Evolutionary conservation across 2,888 invertebrate species (phyloP).

Genomic region (Drosophila kuntzei): DNA sequence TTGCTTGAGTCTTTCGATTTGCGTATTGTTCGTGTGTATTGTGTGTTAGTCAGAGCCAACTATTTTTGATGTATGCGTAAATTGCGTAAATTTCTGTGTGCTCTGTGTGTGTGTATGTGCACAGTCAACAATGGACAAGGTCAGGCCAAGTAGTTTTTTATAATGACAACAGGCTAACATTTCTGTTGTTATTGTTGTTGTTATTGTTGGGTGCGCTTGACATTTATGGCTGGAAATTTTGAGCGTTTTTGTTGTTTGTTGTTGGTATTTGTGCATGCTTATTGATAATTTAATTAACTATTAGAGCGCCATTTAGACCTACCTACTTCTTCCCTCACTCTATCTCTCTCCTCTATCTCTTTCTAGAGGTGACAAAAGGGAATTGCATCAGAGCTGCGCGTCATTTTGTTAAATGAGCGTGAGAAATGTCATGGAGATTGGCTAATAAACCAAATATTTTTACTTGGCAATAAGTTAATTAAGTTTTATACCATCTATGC

Average conservation of each 20-base stretch:
- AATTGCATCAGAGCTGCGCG: slow-evolving; percentile 28
- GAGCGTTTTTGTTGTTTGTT: slow-evolving; percentile 40
- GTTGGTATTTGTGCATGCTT: slow-evolving; percentile 45
- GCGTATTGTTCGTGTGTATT: slow-evolving; percentile 46
- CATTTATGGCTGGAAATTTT: slow-evolving; percentile 65
- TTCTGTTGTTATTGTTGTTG: slow-evolving; percentile 33
- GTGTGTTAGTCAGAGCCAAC: slow-evolving; percentile 67
- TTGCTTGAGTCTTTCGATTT: slow-evolving; percentile 76
- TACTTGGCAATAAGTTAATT: neutral
- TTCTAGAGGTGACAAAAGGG: slow-evolving; percentile 25
- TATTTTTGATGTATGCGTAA: slow-evolving; percentile 41
- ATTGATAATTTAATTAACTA: slow-evolving; percentile 74
- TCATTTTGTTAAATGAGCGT: slow-evolving; percentile 23
- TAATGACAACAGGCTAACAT: slow-evolving; percentile 68
- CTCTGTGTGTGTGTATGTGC: slow-evolving; percentile 41
- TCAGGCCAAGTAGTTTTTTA: slow-evolving; percentile 74
- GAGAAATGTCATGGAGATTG: slow-evolving; percentile 39
- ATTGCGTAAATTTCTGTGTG: slow-evolving; percentile 69
- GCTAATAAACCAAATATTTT: slow-evolving; percentile 4
- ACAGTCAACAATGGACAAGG: slow-evolving; percentile 78
- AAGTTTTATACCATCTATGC: slow-evolving; percentile 2
- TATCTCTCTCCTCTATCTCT: neutral
- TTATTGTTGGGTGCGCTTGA: slow-evolving; percentile 59
- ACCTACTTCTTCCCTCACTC: neutral
- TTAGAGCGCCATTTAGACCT: slow-evolving; percentile 58